Evolutionary conservation across 2,888 invertebrate genomes (phyloP), one percentile per base, ranked within the genome.

Genomic region (Meteorus colon): DNA sequence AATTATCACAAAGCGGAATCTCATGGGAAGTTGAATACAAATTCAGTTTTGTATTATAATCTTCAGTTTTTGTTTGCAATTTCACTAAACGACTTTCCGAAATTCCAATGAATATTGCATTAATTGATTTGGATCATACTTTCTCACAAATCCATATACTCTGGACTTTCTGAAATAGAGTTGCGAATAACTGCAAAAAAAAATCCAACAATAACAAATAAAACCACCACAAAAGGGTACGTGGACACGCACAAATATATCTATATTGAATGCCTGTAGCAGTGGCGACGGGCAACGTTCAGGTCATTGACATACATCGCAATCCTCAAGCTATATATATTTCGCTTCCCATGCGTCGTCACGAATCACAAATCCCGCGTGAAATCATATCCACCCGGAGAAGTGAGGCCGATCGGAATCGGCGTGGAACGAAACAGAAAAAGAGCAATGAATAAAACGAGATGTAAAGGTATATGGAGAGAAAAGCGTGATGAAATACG

Each of bases 301-400:
- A 48, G 48, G 78, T 71, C 66, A 76, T 72, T 45, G 48, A 67
- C 74, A 62, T 51, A 72, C 60, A 72, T 72, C 74, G 72, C 76
- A 73, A 71, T 76, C 71, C 71, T 41, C 48, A 48, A n/a, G 48
- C 48, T 48, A 48, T 48, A 48, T 48, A 48, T 48, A 48, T 48
- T 48, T 48, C 48, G 48, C 48, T 48, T n/a, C 48, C 48, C 48
- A 48, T 45, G 48, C 48, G 37, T 75, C 70, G 63, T 60, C 63
- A 70, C 75, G 63, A 75, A 70, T 70, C 65, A 70, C 69, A 75
- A 75, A 75, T 14, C 75, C 37, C 65, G 34, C 69, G 74, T 69
- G 65, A 70, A 70, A 75, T 51, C 67, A 66, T 48, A 37, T n/a
- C 73, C 63, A 60, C 27, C 48, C 48, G n/a, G n/a, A 48, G 48